Evolutionary conservation across 2,113 vertebrate genomes (phyloP), one percentile per base, ranked within the genome.

Genomic region (Cnemophilus loriae): DNA sequence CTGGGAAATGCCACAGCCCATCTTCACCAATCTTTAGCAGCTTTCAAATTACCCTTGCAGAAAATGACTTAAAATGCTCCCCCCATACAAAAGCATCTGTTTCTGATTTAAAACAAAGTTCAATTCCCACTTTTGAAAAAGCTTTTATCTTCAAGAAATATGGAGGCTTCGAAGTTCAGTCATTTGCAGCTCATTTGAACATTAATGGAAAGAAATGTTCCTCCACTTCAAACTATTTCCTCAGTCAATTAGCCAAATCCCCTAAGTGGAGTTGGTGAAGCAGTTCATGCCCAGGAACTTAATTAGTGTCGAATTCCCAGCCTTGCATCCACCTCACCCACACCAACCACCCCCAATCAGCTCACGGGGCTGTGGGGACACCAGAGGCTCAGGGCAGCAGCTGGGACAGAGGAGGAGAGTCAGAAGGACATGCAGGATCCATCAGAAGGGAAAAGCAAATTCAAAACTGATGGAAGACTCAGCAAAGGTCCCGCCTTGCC

Each of bases 241-340:
- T 98, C 97, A 97, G 96, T 97, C 98, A 97, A 98, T 98, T 97
- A 98, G 95, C 98, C 96, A 98, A 98, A 98, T 97, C 97, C 96
- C 98, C 90, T 97, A 97, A 97, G 97, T 97, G 93, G 87, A 97
- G 89, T 49, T 96, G 90, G 96, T 96, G 97, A 98, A 98, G 97
- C 69, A 89, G 94, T 94, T 98, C 92, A 60, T 95, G 96, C 97
- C 97, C 97, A 92, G 97, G 95, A 98, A 87, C 97, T 96, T 96
- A 97, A 98, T 98, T 97, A 97, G 93, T 67, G 94, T 93, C 88
- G 75, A 96, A 96, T 90, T 96, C 93, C 95, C 94, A 92, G 94
- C 93, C 70, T 83, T 88, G 84, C 79, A 90, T 71, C 84, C 95
- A 91, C 68, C 92, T 95, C 95, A 90, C 16, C 89, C 87, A 7